A percentile compares a stretch with the other conserved stretches of the same genome.
These are phyloP conservation scores for Siderastrea radians DNA, from an alignment of 92 coral and sea anemone species.

Conservation along the genomic window DNA sequence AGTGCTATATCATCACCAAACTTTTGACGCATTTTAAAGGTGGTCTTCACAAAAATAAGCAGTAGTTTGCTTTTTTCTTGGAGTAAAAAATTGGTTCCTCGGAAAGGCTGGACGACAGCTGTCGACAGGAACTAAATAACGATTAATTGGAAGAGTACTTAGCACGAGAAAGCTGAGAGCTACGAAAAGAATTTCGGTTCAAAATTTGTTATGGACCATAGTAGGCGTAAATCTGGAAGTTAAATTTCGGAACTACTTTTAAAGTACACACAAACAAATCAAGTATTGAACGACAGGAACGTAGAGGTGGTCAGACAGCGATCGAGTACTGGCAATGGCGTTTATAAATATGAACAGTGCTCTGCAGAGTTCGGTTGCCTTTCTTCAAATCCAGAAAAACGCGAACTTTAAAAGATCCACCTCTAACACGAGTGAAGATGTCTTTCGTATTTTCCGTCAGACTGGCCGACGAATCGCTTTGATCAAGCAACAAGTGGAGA, in stretches of 20 bases:
- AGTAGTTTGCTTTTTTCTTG: neutral
- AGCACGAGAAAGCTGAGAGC: neutral
- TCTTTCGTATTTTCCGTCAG: slow-evolving; percentile 86
- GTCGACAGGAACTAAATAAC: neutral
- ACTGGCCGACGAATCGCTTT: slow-evolving; percentile 74
- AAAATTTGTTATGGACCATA: neutral
- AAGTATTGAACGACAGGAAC: neutral
- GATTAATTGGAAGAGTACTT: neutral
- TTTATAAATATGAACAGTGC: slow-evolving; percentile 56
- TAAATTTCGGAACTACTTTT: neutral
- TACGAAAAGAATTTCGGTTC: neutral
- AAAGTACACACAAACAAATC: neutral
- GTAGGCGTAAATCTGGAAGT: neutral
- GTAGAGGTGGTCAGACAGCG: neutral
- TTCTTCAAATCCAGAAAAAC: slow-evolving; percentile 82
- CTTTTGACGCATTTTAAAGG: neutral
- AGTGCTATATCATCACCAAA: neutral
- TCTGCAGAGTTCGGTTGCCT: slow-evolving; percentile 83
- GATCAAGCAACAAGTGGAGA: slow-evolving; percentile 74
- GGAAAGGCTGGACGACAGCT: neutral
- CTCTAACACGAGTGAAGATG: slow-evolving; percentile 78
- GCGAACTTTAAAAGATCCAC: slow-evolving; percentile 57
- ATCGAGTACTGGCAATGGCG: neutral
- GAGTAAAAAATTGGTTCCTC: neutral
- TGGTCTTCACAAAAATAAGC: neutral